phyloP scores from a whole-genome alignment of 2,888 invertebrate species.

The Hirtodrosophila histrioides region DNA sequence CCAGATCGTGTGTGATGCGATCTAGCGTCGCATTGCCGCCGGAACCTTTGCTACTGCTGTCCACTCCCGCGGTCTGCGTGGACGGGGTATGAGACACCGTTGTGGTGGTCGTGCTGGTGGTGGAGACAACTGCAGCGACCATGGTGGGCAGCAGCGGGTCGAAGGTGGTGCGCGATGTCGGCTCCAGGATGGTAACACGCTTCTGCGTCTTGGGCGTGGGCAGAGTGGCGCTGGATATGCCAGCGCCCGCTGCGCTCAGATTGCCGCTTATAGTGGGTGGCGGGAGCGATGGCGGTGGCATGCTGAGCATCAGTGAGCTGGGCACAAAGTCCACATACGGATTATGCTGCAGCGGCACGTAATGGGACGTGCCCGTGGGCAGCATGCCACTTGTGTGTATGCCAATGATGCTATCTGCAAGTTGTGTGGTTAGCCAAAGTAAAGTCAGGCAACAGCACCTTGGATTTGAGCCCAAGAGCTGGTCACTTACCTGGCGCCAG shows the following conservation, averaged over 20 bases:
- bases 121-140: constrained; percentile 75
- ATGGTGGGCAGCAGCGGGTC: constrained; percentile 82
- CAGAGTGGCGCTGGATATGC: constrained; percentile 47
- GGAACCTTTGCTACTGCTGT: constrained; percentile 26
- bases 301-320: constrained; percentile 58
- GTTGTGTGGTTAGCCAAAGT: constrained; percentile 10
- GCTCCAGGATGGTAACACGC: constrained; percentile 83
- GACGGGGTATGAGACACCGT: constrained; percentile 40
- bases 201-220: constrained; percentile 83
- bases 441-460: constrained; percentile 2
- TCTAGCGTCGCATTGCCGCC: constrained; percentile 87
- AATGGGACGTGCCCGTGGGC: constrained; percentile 57
- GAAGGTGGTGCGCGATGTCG: constrained; percentile 81
- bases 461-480: neutral
- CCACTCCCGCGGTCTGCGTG: constrained; percentile 50
- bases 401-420: constrained; percentile 83
- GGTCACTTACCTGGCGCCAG: constrained; percentile 81
- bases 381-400: constrained; percentile 79
- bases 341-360: constrained; percentile 75
- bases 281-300: constrained; percentile 43
- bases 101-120: constrained; percentile 53
- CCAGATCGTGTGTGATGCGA: constrained; percentile 92
- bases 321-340: constrained; percentile 78
- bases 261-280: constrained; percentile 70
- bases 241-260: constrained; percentile 37